Evolutionary conservation across 1,140 invertebrate genomes (phyloP).

Genomic region (Pogonomyrmex barbatus): DNA sequence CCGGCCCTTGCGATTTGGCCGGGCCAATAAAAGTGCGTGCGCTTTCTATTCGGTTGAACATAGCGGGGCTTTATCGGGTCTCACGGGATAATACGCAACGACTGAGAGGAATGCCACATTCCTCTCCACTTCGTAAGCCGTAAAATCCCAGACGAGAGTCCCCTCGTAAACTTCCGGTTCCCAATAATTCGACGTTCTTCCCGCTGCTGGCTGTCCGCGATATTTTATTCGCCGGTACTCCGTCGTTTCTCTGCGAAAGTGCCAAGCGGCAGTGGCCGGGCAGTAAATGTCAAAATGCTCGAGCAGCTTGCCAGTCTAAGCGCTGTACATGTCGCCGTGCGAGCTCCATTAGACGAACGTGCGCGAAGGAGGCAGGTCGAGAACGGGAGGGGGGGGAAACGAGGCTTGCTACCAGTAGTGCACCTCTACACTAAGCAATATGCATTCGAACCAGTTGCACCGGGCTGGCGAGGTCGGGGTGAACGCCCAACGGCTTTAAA

Average conservation of each 20-base stretch:
- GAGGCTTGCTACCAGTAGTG: conserved; percentile 79
- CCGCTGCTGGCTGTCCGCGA: conserved; percentile 10
- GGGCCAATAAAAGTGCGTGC: not conserved
- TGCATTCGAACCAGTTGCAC: conserved; percentile 84
- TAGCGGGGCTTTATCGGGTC: not conserved
- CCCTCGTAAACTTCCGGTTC: conserved; percentile 53
- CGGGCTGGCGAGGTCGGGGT: conserved; percentile 84
- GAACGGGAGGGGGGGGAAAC: conserved; percentile 2
- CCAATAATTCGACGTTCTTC: conserved; percentile 58
- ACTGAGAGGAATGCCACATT: conserved; percentile 1
- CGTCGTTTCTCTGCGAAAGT: conserved; percentile 59
- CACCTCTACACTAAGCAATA: conserved; percentile 80
- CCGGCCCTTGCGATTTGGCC: not conserved
- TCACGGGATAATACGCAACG: not conserved
- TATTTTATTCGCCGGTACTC: conserved; percentile 51
- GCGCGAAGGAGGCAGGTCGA: conserved; percentile 7
- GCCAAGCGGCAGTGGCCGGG: conserved; percentile 27
- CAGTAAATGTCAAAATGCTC: conserved; percentile 70
- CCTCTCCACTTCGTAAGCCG: conserved; percentile 37
- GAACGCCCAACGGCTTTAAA: conserved; percentile 85
- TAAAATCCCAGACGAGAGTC: conserved; percentile 36
- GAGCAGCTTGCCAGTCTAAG: conserved; percentile 43
- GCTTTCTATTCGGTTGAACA: conserved; percentile 23
- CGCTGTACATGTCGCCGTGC: conserved; percentile 69
- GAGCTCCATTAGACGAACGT: conserved; percentile 75